A percentile compares a stretch with the other conserved stretches of the same genome.
phyloP scores from a whole-genome alignment of 2,888 invertebrate species.

The Nemoura dubitans region DNA sequence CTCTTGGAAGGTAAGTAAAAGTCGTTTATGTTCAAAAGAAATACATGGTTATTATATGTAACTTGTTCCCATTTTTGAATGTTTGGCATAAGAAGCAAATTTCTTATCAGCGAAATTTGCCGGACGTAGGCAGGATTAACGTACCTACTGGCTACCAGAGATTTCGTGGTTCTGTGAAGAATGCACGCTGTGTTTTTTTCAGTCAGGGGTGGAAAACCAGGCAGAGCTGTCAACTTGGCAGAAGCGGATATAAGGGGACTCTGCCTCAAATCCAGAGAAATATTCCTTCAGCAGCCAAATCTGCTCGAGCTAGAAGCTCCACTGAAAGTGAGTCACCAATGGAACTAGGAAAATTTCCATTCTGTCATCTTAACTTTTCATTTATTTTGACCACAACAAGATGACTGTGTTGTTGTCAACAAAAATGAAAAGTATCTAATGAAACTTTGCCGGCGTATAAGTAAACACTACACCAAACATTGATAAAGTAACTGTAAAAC shows the following conservation, averaged over 20 bases:
- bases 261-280: slow-evolving; percentile 14
- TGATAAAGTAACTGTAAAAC: no score
- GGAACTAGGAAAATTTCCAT: no score
- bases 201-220: slow-evolving; percentile 8
- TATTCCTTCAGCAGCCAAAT: slow-evolving; percentile 29
- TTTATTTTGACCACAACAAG: no score
- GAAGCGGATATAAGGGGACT: slow-evolving; percentile 23
- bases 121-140: not conserved
- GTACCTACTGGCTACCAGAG: not conserved
- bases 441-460: no score
- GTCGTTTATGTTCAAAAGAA: not conserved
- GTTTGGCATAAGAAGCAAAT: not conserved
- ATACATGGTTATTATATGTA: not conserved
- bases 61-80: not conserved
- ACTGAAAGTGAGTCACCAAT: not conserved
- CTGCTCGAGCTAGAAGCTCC: slow-evolving; percentile 33
- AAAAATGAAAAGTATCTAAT: no score
- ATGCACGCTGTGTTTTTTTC: not conserved
- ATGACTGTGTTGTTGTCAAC: no score
- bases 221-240: slow-evolving; percentile 8
- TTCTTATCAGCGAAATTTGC: not conserved
- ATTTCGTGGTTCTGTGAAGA: not conserved
- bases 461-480: no score
- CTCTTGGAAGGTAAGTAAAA: not conserved
- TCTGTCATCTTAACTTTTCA: no score